These are phyloP conservation scores for Montifringilla adamsi DNA, from an alignment of 2,113 vertebrate genomes.

Conservation along the genomic window DNA sequence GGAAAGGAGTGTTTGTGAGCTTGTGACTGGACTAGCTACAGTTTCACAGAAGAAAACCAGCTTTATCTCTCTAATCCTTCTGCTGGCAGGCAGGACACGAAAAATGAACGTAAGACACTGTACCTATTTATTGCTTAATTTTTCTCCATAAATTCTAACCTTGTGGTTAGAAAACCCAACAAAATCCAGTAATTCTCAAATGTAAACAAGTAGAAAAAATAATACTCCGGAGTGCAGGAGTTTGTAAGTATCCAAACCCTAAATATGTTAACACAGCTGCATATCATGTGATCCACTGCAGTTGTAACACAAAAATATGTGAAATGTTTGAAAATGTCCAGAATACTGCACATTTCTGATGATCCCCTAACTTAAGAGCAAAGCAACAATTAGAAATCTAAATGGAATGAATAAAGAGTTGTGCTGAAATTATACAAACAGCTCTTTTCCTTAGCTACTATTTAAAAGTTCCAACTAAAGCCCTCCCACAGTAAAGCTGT, in stretches of 20 bases:
- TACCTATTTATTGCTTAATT: constrained; percentile 54
- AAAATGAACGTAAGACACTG: constrained; percentile 41
- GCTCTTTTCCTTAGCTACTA: neutral
- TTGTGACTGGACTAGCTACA: constrained; percentile 4
- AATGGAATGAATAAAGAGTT: neutral
- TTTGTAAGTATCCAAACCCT: constrained; percentile 11
- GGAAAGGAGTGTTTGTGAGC: constrained; percentile 22
- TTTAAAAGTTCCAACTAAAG: neutral
- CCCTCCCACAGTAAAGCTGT: neutral
- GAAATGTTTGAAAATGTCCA: constrained; percentile 13
- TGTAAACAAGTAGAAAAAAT: constrained; percentile 46
- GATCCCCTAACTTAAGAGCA: neutral
- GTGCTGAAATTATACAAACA: neutral
- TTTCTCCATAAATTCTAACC: constrained; percentile 11
- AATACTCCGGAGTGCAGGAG: constrained; percentile 9
- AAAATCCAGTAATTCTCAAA: constrained; percentile 30
- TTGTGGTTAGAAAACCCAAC: constrained; percentile 14
- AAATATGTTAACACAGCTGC: constrained; percentile 52
- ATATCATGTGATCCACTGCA: constrained; percentile 7
- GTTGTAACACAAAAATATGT: constrained; percentile 10
- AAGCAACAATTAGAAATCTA: neutral
- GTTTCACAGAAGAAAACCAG: constrained; percentile 46
- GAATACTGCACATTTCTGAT: constrained; percentile 6
- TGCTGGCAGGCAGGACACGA: constrained; percentile 25
- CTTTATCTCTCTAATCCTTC: constrained; percentile 60